Percentiles rank a stretch among this genome's conserved stretches.
These are phyloP conservation scores for Acrocyrtus sp. DNA, from an alignment of 2,888 invertebrate genomes.

Conservation along the genomic window DNA sequence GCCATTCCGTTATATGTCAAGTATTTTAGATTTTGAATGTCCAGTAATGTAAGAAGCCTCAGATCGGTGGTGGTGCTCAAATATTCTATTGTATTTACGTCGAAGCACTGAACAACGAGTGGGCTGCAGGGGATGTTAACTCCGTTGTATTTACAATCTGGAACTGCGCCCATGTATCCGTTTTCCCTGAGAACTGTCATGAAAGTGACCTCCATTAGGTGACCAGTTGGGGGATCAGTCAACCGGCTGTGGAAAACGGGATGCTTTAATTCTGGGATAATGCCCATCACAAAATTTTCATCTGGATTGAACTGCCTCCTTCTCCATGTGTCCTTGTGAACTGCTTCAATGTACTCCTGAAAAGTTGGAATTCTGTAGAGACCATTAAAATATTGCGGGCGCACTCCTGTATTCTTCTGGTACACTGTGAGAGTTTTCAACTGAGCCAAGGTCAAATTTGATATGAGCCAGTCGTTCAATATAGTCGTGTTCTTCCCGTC, in stretches of 20 bases:
- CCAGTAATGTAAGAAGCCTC: slow-evolving; percentile 40
- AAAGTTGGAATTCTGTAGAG: slow-evolving; percentile 58
- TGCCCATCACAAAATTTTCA: slow-evolving; percentile 22
- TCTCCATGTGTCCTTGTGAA: slow-evolving; percentile 46
- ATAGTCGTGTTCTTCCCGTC: slow-evolving; percentile 39
- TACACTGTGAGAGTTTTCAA: slow-evolving; percentile 42
- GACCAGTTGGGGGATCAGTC: no score
- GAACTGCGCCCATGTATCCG: slow-evolving; percentile 25
- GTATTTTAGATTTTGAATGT: slow-evolving; percentile 31
- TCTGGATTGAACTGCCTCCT: slow-evolving; percentile 3
- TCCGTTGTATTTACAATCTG: slow-evolving; percentile 2
- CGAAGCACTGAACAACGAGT: slow-evolving; percentile 54
- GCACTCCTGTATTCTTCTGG: slow-evolving; percentile 54
- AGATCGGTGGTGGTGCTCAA: slow-evolving; percentile 30
- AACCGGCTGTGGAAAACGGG: slow-evolving; percentile 16
- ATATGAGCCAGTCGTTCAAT: slow-evolving; percentile 58
- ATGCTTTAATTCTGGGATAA: slow-evolving; percentile 56
- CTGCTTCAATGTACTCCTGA: slow-evolving; percentile 53
- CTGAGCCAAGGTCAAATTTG: slow-evolving; percentile 54
- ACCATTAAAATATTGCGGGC: slow-evolving; percentile 56
- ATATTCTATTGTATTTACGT: slow-evolving; percentile 37
- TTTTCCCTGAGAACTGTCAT: slow-evolving; percentile 19
- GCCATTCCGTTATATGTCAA: slow-evolving; percentile 45
- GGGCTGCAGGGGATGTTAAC: slow-evolving; percentile 47
- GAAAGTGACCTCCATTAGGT: slow-evolving; percentile 45